These are phyloP conservation scores for Boleophthalmus pectinirostris DNA, from an alignment of 2,113 vertebrate species.

Conservation along the genomic window DNA sequence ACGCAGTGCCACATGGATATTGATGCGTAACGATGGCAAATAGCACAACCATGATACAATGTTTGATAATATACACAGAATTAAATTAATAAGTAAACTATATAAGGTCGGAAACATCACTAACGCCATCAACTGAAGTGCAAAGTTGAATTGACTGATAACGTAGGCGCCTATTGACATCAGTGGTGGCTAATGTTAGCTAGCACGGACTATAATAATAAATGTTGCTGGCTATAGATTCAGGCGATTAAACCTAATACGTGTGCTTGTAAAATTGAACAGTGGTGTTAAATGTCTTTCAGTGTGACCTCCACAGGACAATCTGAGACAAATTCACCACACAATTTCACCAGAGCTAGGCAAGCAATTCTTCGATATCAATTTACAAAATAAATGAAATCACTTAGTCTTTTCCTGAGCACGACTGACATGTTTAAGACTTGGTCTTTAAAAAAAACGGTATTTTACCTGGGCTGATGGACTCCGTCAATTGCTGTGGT, in stretches of 20 bases:
- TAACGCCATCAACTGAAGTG: not conserved
- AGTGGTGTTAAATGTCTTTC: not conserved
- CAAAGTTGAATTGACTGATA: conserved; percentile 7
- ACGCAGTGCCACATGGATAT: conserved; percentile 29
- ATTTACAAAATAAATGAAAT: too few relatives aligned
- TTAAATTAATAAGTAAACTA: not conserved
- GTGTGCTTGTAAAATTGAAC: not conserved
- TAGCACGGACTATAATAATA: conserved; percentile 12
- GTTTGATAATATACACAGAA: not conserved
- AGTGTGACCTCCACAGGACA: conserved; percentile 44
- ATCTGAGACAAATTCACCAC: not conserved
- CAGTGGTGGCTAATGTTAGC: conserved; percentile 24
- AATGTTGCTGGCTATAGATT: not conserved
- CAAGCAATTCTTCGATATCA: not conserved
- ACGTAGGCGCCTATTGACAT: conserved; percentile 17
- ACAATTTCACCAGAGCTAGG: conserved; percentile 1
- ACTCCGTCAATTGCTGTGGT: conserved; percentile 53
- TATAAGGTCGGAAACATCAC: not conserved
- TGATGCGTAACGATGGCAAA: not conserved
- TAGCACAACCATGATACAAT: conserved; percentile 7
- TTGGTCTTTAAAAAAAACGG: not conserved
- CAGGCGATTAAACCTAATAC: not conserved
- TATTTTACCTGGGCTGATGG: conserved; percentile 67
- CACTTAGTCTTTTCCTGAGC: too few relatives aligned
- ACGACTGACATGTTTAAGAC: not conserved